Conservation (phyloP, 2,113 vertebrate species). For the Aptenodytes patagonicus region DNA sequence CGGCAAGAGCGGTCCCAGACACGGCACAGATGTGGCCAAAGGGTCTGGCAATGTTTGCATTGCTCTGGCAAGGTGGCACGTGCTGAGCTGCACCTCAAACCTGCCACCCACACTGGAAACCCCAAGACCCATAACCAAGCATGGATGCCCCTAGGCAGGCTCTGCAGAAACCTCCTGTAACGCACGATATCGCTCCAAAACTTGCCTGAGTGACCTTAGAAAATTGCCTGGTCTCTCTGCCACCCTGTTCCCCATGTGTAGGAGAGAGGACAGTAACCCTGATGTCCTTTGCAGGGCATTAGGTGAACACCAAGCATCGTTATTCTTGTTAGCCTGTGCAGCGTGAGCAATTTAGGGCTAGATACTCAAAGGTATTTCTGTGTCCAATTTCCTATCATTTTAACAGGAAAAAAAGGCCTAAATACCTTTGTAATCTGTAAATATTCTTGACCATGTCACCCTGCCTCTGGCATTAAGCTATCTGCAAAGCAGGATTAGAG, state of each 20-base stretch:
- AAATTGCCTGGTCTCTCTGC: not conserved
- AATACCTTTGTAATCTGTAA: not conserved
- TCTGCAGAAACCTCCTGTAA: not conserved
- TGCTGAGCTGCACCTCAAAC: not conserved
- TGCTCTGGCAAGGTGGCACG: too few species aligned
- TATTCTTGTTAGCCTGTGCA: not conserved
- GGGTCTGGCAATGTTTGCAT: not conserved
- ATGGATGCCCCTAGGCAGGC: not conserved
- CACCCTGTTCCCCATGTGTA: not conserved
- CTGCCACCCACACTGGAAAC: not conserved
- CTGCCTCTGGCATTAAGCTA: not conserved
- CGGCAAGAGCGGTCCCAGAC: not conserved
- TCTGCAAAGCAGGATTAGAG: not conserved
- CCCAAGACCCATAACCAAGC: not conserved
- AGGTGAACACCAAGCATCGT: not conserved
- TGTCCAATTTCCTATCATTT: not conserved
- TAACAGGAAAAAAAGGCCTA: not conserved
- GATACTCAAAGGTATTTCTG: not conserved
- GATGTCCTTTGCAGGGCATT: not conserved
- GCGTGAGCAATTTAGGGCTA: not conserved
- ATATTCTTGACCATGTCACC: not conserved
- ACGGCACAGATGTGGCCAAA: not conserved
- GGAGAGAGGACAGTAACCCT: not conserved
- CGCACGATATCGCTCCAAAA: not conserved
- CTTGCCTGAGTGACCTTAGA: not conserved